Percentiles rank a stretch among this genome's conserved stretches.
Conservation (phyloP, 2,797 vertebrate species). For the Poeciliopsis turneri region DNA sequence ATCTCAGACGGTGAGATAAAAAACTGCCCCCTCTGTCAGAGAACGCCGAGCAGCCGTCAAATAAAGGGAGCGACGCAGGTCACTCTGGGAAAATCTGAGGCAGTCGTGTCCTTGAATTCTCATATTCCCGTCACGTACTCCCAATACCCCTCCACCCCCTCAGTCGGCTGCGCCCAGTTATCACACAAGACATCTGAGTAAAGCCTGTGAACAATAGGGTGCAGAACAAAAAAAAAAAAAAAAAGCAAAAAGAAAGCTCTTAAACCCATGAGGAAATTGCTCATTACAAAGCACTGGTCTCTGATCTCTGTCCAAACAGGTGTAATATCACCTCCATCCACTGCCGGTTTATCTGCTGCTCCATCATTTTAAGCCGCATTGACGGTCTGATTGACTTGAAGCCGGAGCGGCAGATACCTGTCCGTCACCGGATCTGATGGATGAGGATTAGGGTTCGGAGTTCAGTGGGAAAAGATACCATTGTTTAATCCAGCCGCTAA, state of each 20-base stretch:
- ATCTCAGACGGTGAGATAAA: slow-evolving; percentile 14
- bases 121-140: slow-evolving; percentile 38
- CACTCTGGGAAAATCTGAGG: slow-evolving; percentile 47
- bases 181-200: slow-evolving; percentile 44
- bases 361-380: slow-evolving; percentile 43
- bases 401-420: slow-evolving; percentile 61
- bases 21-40: slow-evolving; percentile 23
- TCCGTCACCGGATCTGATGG: slow-evolving; percentile 56
- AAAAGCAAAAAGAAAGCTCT: not conserved
- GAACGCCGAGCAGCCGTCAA: slow-evolving; percentile 46
- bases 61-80: slow-evolving; percentile 43
- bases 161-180: slow-evolving; percentile 49
- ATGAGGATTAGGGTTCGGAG: slow-evolving; percentile 45
- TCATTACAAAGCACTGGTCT: slow-evolving; percentile 50
- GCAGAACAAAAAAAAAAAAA: slow-evolving; percentile 37
- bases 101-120: slow-evolving; percentile 39
- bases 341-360: slow-evolving; percentile 35
- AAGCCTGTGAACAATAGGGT: slow-evolving; percentile 35
- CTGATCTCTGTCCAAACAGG: slow-evolving; percentile 40
- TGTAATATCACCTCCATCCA: slow-evolving; percentile 32
- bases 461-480: slow-evolving; percentile 28
- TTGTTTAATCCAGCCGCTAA: slow-evolving; percentile 41
- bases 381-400: slow-evolving; percentile 66
- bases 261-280: slow-evolving; percentile 65
- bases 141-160: slow-evolving; percentile 10